Conservation (phyloP, 1,140 invertebrate genomes). For the Drosophila azteca region DNA sequence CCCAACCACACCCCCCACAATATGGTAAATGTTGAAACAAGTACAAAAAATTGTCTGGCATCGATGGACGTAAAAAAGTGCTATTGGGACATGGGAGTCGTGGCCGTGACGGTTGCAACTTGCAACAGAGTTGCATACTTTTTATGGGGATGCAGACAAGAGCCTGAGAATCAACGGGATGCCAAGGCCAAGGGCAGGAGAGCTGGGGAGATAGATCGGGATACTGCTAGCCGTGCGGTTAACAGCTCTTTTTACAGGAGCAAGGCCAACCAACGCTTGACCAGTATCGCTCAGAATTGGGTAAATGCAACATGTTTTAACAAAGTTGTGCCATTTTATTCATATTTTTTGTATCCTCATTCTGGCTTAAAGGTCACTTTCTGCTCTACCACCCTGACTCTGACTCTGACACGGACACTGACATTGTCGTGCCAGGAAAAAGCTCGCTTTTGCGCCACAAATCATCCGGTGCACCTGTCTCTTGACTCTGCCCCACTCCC, state of each 20-base stretch:
- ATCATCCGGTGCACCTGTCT: conserved; percentile 12
- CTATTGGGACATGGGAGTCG: conserved; percentile 5
- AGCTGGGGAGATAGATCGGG: not conserved
- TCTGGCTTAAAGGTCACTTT: conserved; percentile 24
- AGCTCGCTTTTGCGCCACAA: conserved; percentile 9
- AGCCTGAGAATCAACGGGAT: not conserved
- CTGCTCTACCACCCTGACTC: not conserved
- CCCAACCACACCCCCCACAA: too few species aligned
- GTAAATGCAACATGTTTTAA: conserved; percentile 39
- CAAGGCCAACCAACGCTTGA: not conserved
- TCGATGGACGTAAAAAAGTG: not conserved
- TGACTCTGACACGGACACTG: not conserved
- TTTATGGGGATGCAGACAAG: conserved; percentile 25
- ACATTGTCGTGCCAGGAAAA: conserved; percentile 17
- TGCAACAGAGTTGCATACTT: conserved; percentile 36
- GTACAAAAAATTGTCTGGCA: conserved; percentile 11
- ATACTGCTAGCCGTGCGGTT: not conserved
- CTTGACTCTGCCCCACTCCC: not conserved
- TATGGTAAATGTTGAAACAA: not conserved
- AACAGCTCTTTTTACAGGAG: too few species aligned
- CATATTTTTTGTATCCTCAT: conserved; percentile 1
- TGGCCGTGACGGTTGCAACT: conserved; percentile 42
- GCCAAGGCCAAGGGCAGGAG: conserved; percentile 16
- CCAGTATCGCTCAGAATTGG: not conserved
- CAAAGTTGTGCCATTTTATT: conserved; percentile 7